These are phyloP conservation scores for Prionailurus viverrinus DNA, from an alignment of 2,113 vertebrate species.

Conservation along the genomic window DNA sequence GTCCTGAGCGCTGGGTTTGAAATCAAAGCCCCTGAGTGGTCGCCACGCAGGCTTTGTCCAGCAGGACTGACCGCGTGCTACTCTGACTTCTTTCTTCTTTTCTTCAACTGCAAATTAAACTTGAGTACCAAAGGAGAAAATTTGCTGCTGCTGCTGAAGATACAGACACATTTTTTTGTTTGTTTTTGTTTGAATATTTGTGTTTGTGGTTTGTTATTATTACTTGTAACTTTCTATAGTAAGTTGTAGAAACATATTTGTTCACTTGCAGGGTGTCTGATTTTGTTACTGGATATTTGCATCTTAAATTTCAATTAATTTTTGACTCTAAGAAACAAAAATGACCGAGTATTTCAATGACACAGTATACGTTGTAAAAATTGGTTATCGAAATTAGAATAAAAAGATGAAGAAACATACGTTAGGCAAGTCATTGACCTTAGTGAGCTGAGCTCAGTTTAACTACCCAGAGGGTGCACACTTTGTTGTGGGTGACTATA, in stretches of 20 bases:
- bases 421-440: not conserved
- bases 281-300: not conserved
- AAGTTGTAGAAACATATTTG: not conserved
- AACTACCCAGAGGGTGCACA: fast-evolving
- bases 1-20: not conserved
- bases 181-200: not conserved
- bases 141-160: not conserved
- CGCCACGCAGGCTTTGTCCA: not conserved
- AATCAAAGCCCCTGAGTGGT: not conserved
- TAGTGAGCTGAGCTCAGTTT: not conserved
- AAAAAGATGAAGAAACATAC: not conserved
- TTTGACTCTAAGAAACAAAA: not conserved
- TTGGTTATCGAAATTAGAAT: not conserved
- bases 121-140: not conserved
- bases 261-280: not conserved
- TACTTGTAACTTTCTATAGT: not conserved
- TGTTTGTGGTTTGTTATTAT: not conserved
- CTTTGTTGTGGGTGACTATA: not conserved
- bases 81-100: not conserved
- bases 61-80: not conserved
- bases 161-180: slow-evolving; percentile 34
- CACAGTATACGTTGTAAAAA: not conserved
- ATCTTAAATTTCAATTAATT: not conserved
- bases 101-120: not conserved
- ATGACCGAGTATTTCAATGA: not conserved